Evolutionary conservation across 2,113 vertebrate genomes (phyloP), one percentile per base, ranked within the genome.

Genomic region (Collichthys lucidus): DNA sequence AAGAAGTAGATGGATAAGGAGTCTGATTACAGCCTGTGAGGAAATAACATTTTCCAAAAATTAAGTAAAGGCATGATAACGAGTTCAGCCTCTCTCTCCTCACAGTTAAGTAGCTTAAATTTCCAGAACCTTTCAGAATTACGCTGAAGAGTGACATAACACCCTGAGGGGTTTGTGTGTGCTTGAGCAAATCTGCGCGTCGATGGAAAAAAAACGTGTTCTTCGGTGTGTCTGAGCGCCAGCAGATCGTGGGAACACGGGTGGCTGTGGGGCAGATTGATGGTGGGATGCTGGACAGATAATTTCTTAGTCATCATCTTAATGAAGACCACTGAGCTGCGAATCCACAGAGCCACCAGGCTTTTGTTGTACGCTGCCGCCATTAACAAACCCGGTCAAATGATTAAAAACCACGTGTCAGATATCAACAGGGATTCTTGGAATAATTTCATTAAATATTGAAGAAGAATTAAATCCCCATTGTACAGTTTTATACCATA

Each of bases 261-360:
- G 46, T 53, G 69, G 77, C 87, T 49, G 68, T 17, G 2, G 80
- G 91, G 89, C 89, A 92, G 84, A 85, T 86, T 83, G 82, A 62
- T 47, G 10, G 88, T 86, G 82, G 88, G 90, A 88, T 81, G 84
- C 84, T 86, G 84, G 61, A 85, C 74, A 10, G 63, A 86, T 92
- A 56, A 85, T 88, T 85, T 83, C 83, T 86, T 81, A 83, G 75
- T 86, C 91, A 89, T 89, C 85, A 22, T 85, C 82, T 73, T 89
- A 76, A 91, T 84, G 83, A 88, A 88, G 83, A 83, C 40, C 86
- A 73, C 26, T 74, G 87, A 91, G 85, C 84, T 83, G 90, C 77
- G 84, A 85, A 75, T 40, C 73, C 73, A 42, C 74, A 62, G 80
- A 74, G 87, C 80, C 87, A 85, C 77, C 85, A 81, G 87, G 84